A percentile compares a stretch with the other conserved stretches of the same genome.
phyloP scores from a whole-genome alignment of 2,888 invertebrate species.

The Stenodema calcarata region DNA sequence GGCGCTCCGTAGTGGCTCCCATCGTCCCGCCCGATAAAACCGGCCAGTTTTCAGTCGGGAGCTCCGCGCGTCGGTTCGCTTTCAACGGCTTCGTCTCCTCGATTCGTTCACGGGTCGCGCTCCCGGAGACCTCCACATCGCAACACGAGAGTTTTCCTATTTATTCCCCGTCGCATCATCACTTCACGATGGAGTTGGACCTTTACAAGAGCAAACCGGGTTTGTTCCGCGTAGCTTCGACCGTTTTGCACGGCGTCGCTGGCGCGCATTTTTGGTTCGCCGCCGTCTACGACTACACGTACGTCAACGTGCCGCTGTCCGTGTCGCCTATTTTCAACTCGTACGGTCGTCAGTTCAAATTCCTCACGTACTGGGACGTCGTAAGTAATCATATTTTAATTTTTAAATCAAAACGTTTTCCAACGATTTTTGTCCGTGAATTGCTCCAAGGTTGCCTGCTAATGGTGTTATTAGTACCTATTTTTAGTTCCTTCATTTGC shows the following conservation, averaged over 20 bases:
- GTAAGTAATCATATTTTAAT: constrained; percentile 65
- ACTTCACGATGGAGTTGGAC: constrained; percentile 41
- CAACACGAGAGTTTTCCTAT: background rate
- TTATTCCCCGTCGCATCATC: background rate
- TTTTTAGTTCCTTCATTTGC: no score
- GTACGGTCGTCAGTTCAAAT: constrained; percentile 84
- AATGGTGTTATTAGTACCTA: no score
- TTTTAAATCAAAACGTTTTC: background rate
- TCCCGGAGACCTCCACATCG: background rate
- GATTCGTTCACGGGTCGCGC: background rate
- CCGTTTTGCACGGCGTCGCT: constrained; percentile 67
- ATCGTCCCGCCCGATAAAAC: background rate
- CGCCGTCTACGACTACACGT: constrained; percentile 73
- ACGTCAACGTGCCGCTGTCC: constrained; percentile 68
- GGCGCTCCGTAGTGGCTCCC: background rate
- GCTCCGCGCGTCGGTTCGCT: background rate
- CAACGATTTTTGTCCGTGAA: no score
- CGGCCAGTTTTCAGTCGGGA: background rate
- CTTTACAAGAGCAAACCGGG: constrained; percentile 18
- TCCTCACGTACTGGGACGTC: constrained; percentile 81
- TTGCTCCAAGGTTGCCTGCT: no score
- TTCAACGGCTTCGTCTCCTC: background rate
- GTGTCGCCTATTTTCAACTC: constrained; percentile 63
- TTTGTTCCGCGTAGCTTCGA: constrained; percentile 54
- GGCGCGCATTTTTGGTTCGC: constrained; percentile 72